A percentile compares a stretch with the other conserved stretches of the same genome.
Evolutionary conservation across 2,888 invertebrate species (phyloP).

Genomic region (Tipula lateralis): DNA sequence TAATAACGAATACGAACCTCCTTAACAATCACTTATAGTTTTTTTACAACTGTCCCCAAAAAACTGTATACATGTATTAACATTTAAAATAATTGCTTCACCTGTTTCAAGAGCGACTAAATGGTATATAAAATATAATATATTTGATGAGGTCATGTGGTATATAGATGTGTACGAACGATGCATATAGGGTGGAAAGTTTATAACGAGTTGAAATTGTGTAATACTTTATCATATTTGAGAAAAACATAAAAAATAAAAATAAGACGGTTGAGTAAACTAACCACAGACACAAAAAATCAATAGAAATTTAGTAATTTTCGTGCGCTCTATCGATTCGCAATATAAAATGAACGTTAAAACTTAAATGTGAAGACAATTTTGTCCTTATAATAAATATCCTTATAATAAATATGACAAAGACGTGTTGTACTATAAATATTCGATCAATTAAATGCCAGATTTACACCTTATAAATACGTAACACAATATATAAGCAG

Average conservation of each 20-base stretch:
- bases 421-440: not conserved
- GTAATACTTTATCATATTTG: not conserved
- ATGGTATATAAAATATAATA: not conserved
- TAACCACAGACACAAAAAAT: not conserved
- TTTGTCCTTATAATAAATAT: not conserved
- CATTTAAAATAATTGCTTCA: constrained; percentile 4
- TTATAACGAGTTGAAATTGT: not conserved
- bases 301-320: not conserved
- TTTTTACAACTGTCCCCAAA: not conserved
- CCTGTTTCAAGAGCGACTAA: not conserved
- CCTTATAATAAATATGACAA: no score
- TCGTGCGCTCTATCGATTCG: not conserved
- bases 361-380: not conserved
- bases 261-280: not conserved
- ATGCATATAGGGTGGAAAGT: not conserved
- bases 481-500: not conserved
- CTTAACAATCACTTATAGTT: not conserved
- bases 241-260: not conserved
- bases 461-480: not conserved
- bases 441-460: not conserved
- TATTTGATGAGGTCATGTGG: not conserved
- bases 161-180: not conserved
- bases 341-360: not conserved
- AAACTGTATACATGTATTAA: not conserved
- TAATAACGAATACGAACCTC: not conserved